Conservation (phyloP, 1,140 invertebrate genomes). For the Sitophilus oryzae region DNA sequence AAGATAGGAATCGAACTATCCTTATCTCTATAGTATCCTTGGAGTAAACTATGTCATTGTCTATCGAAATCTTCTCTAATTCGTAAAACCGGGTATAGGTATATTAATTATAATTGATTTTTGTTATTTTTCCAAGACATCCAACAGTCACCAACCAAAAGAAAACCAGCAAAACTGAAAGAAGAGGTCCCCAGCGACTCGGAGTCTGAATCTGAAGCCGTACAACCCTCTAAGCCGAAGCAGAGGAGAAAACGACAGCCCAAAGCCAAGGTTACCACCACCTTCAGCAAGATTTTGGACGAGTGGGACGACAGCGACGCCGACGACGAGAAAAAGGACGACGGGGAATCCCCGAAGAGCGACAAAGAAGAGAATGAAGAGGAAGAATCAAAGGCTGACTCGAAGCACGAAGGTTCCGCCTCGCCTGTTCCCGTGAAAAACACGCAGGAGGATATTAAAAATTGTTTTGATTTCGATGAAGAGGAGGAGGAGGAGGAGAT, state of each 20-base stretch:
- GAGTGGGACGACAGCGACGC: slow-evolving; percentile 45
- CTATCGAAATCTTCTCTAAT: too few relatives aligned
- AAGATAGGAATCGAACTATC: too few relatives aligned
- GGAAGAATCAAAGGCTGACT: slow-evolving; percentile 11
- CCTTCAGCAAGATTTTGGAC: slow-evolving; percentile 35
- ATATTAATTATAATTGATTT: too few relatives aligned
- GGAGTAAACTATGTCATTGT: too few relatives aligned
- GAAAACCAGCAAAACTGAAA: slow-evolving; percentile 11
- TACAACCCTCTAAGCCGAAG: slow-evolving; percentile 20
- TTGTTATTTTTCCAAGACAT: too few relatives aligned
- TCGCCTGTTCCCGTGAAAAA: slow-evolving; percentile 6
- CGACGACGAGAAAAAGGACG: slow-evolving; percentile 31
- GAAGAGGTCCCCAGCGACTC: background rate
- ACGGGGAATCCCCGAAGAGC: background rate
- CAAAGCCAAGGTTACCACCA: slow-evolving; percentile 21
- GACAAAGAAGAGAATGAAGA: background rate
- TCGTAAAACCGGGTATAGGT: slow-evolving; percentile 6
- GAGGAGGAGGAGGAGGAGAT: slow-evolving; percentile 46
- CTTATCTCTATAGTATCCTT: too few relatives aligned
- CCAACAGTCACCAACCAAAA: background rate
- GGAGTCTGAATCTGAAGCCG: slow-evolving; percentile 8
- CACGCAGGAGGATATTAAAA: slow-evolving; percentile 41
- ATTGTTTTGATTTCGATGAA: slow-evolving; percentile 55
- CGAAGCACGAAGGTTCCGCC: slow-evolving; percentile 31
- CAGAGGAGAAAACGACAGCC: slow-evolving; percentile 21